phyloP scores from a whole-genome alignment of 2,888 invertebrate genomes.

The Zaprionus obscuricornis region DNA sequence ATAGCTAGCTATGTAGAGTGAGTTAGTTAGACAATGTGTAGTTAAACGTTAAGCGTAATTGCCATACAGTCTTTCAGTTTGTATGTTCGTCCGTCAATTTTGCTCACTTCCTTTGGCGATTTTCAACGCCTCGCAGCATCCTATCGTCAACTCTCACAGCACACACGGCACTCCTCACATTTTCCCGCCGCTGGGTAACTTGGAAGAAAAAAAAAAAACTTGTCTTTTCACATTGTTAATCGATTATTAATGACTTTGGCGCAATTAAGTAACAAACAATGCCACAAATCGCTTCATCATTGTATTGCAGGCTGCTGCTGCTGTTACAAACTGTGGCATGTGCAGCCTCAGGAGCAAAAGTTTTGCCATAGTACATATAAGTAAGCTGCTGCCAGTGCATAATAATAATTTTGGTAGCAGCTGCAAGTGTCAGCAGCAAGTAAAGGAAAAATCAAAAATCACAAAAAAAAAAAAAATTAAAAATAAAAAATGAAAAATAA shows the following conservation, averaged over 20 bases:
- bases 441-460: too few species aligned
- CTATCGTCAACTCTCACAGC: conserved; percentile 21
- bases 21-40: background rate
- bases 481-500: conserved; percentile 26
- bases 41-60: conserved; percentile 21
- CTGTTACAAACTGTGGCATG: too few species aligned
- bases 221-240: conserved; percentile 60
- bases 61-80: conserved; percentile 30
- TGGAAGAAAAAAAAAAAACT: conserved; percentile 28
- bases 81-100: conserved; percentile 14
- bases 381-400: too few species aligned
- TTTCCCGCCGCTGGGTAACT: too few species aligned
- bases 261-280: conserved; percentile 71
- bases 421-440: conserved; percentile 29
- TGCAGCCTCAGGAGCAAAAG: too few species aligned
- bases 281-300: conserved; percentile 58
- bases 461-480: conserved; percentile 16
- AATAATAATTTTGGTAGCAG: conserved; percentile 67
- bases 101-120: background rate
- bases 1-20: too few species aligned
- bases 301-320: conserved; percentile 25
- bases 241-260: conserved; percentile 80
- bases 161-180: background rate
- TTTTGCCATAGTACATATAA: too few species aligned
- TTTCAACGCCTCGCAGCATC: conserved; percentile 39